phyloP scores from a whole-genome alignment of 2,888 invertebrate genomes.

The Pterobdella sp. region DNA sequence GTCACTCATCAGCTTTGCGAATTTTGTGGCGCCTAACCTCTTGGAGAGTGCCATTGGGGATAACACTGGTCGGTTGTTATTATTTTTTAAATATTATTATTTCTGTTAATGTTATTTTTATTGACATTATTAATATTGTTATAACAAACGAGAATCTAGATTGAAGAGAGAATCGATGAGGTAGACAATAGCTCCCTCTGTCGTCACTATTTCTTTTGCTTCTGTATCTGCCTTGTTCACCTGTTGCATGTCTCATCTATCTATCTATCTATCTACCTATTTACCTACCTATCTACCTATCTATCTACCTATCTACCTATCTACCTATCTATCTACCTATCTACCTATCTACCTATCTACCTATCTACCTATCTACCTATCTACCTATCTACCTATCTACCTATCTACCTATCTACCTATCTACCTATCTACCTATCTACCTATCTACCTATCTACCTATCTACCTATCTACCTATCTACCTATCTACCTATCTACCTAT shows the following conservation, averaged over 20 bases:
- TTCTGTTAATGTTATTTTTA: neutral
- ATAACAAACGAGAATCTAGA: neutral
- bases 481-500: too few species aligned
- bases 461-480: too few species aligned
- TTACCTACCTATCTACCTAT: too few species aligned
- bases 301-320: too few species aligned
- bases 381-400: too few species aligned
- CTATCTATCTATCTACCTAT: too few species aligned
- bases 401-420: too few species aligned
- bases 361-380: too few species aligned
- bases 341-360: too few species aligned
- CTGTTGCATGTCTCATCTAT: neutral
- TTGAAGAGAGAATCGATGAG: neutral
- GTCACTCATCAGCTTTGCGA: neutral
- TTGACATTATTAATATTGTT: neutral
- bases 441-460: too few species aligned
- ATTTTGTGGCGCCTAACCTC: neutral
- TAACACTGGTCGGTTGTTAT: neutral
- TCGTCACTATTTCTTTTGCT: neutral
- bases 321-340: too few species aligned
- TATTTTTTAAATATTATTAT: neutral
- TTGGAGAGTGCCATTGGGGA: neutral
- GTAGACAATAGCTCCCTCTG: neutral
- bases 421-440: too few species aligned
- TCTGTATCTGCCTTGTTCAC: neutral